Base-by-base conservation (phyloP, 2,113 vertebrate genomes). In the Hoplias malabaricus region DNA sequence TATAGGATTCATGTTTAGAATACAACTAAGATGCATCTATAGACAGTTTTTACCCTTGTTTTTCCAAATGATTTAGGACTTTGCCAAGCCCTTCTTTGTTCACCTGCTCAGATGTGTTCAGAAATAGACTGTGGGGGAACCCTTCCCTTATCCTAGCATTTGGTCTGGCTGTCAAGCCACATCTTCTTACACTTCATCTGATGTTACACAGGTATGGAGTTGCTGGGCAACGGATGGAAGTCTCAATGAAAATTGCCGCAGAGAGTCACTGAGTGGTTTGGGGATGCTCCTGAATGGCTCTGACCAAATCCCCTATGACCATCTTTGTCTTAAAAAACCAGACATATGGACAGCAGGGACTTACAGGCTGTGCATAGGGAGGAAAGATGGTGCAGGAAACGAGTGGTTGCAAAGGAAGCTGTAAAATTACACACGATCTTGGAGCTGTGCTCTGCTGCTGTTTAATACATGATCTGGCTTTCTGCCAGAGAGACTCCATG, bases 71-170 rank as follows among this genome's bases (percentile, higher is more conserved):
- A 36, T 59, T 12, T 73, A 13, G 11, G 31, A 38, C 31, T n/a
- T 6, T n/a, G 21, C 0, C 57, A 14, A 29, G 29, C 11, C 13
- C 42, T 43, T 11, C 63, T 68, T 11, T 66, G 36, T 77, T 38
- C 63, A 68, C 74, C 74, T 59, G 48, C 74, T 57, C 21, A n/a
- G 61, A 56, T 38, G 27, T 25, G 21, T 76, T 69, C 50, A 68
- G 73, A 68, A 77, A 77, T 77, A 77, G 74, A 54, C 50, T 77
- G 33, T 66, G 36, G 63, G 62, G 74, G 74, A 77, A 77, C 74
- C 74, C 65, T 77, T 68, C 46, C 38, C 48, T 68, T 43, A 29
- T 77, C 74, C 50, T 42, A n/a, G 11, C 65, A 27, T 42, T 46
- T 68, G 59, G 33, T 63, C 33, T 12, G 23, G 61, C 63, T 68